Evolutionary conservation across 2,888 invertebrate species (phyloP).

Genomic region (Caenorhabditis uteleia): DNA sequence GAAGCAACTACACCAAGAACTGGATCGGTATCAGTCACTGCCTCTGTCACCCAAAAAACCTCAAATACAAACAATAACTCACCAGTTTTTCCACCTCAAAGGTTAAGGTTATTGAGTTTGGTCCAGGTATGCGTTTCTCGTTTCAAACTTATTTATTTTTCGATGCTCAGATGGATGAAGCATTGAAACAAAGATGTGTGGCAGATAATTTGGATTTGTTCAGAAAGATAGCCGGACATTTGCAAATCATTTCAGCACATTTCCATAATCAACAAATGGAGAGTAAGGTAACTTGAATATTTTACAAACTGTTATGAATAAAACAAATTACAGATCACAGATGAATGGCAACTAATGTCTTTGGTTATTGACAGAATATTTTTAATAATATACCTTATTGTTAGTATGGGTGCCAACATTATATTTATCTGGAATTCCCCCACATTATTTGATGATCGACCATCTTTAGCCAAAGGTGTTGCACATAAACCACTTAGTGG

Average conservation of each 20-base stretch:
- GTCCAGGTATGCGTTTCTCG: constrained; percentile 20
- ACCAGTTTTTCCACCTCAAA: constrained; percentile 39
- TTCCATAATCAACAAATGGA: constrained; percentile 53
- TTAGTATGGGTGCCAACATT: constrained; percentile 43
- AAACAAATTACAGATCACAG: constrained; percentile 46
- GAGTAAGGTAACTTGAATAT: constrained; percentile 37
- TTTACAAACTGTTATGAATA: not conserved
- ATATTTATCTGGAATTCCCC: constrained; percentile 41
- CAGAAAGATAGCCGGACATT: constrained; percentile 43
- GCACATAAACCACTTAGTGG: constrained; percentile 52
- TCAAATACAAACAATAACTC: constrained; percentile 26
- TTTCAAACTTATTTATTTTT: not conserved
- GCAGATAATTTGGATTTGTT: constrained; percentile 50
- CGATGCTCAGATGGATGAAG: constrained; percentile 54
- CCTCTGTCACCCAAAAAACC: constrained; percentile 16
- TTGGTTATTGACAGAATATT: constrained; percentile 53
- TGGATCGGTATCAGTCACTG: constrained; percentile 31
- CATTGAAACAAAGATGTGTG: constrained; percentile 38
- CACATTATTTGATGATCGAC: constrained; percentile 44
- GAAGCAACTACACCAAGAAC: constrained; percentile 34
- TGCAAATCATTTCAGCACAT: constrained; percentile 52
- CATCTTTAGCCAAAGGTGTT: constrained; percentile 29
- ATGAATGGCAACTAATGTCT: constrained; percentile 58
- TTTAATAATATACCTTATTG: constrained; percentile 45
- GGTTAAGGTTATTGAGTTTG: constrained; percentile 37